phyloP scores from a whole-genome alignment of 1,140 invertebrate species.

The Orchesella cincta region DNA sequence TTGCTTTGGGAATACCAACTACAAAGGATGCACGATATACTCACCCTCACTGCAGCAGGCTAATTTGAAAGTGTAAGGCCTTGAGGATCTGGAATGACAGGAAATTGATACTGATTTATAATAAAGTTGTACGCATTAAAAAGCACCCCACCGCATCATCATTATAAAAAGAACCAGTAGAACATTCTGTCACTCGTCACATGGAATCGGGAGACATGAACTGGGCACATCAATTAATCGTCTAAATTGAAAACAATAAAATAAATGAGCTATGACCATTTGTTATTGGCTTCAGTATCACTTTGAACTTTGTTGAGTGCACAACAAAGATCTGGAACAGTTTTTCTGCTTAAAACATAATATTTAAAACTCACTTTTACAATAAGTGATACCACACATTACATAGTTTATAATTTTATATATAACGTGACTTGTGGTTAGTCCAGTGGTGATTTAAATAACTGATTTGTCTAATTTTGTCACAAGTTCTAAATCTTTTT shows the following conservation, averaged over 20 bases:
- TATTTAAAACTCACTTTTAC: too few species aligned
- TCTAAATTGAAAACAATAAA: not conserved
- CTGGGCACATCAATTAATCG: not conserved
- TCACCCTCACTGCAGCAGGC: too few species aligned
- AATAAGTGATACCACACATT: too few species aligned
- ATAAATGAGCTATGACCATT: not conserved
- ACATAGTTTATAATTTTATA: too few species aligned
- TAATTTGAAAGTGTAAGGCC: not conserved
- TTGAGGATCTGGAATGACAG: not conserved
- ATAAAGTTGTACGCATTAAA: conserved; percentile 4
- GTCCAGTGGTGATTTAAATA: too few species aligned
- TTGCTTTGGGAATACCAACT: too few species aligned
- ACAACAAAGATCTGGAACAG: too few species aligned
- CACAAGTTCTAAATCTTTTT: not conserved
- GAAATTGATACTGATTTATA: conserved; percentile 13
- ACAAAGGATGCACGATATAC: too few species aligned
- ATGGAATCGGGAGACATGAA: not conserved
- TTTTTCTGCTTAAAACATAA: too few species aligned
- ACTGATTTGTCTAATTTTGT: too few species aligned
- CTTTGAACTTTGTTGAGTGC: not conserved
- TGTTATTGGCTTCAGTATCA: conserved; percentile 1
- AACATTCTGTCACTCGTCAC: not conserved
- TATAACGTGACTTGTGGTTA: too few species aligned
- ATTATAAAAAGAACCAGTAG: not conserved
- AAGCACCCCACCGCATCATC: not conserved